Percentiles rank a stretch among this genome's conserved stretches.
phyloP scores from a whole-genome alignment of 92 coral and sea anemone genomes.

The Umimayanthus kanabou region DNA sequence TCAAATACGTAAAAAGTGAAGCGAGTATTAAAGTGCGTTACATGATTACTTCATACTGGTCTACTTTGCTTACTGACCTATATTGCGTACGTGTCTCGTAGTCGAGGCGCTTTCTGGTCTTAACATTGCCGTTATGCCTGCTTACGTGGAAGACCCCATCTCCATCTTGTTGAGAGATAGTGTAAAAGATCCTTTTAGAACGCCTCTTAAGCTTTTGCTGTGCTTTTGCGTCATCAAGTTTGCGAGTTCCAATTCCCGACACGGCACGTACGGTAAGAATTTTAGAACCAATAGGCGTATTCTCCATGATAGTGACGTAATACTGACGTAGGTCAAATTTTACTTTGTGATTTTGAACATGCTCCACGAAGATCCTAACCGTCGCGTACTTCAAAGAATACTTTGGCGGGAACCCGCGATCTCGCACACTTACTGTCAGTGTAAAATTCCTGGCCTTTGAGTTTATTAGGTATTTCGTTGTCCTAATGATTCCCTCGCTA shows the following conservation, averaged over 20 bases:
- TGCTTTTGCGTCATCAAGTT: conserved; percentile 22
- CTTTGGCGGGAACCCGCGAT: conserved; percentile 71
- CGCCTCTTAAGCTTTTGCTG: conserved; percentile 46
- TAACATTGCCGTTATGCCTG: conserved; percentile 65
- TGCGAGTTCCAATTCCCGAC: conserved; percentile 53
- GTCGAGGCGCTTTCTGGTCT: conserved; percentile 56
- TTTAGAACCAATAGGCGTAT: conserved; percentile 62
- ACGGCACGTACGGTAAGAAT: conserved; percentile 83
- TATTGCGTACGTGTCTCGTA: conserved; percentile 69
- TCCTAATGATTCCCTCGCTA: conserved; percentile 66
- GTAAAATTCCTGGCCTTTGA: conserved; percentile 57
- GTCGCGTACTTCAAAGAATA: conserved; percentile 54
- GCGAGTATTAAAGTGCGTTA: too few relatives aligned
- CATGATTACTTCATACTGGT: too few relatives aligned
- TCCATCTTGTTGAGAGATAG: conserved; percentile 58
- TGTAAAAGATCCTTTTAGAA: conserved; percentile 59
- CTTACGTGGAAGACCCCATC: conserved; percentile 54
- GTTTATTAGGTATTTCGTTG: conserved; percentile 45
- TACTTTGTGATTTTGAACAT: conserved; percentile 61
- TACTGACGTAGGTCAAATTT: conserved; percentile 75
- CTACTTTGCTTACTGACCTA: conserved; percentile 46
- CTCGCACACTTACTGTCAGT: conserved; percentile 63
- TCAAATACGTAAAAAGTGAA: too few relatives aligned
- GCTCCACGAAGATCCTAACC: conserved; percentile 55
- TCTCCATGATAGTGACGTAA: conserved; percentile 63